Evolutionary conservation across 2,797 vertebrate species (phyloP), one percentile per base, ranked within the genome.

Genomic region (Danionella dracula): DNA sequence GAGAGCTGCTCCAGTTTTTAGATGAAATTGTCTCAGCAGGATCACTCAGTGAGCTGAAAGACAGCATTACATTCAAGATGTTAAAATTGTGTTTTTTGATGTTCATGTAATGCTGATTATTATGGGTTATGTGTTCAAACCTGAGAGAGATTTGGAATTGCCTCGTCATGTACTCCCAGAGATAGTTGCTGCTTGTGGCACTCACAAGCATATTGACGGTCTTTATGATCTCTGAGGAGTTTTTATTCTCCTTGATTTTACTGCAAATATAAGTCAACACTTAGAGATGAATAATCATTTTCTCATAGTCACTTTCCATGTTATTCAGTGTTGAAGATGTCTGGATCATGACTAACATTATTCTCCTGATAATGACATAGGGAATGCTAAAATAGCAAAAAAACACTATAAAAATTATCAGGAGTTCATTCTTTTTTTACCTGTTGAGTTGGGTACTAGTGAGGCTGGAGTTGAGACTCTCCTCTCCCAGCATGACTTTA

Each of bases 141-240:
- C 93, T 87, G 83, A 99, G 86, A 72, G 90, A 90, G 10, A 84
- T 82, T 83, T 94, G 93, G 37, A 97, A 97, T 69, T 82, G 87
- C 49, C 76, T 83, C 1, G 89, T 93, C 90, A 99, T 89, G 73
- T 97, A 97, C 80, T 98, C 94, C 97, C 95, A 99, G 63, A 99
- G 85, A 73, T 94, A 99, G 83, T 97, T 95, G 0, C 92, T 87
- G 84, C 89, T 93, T 73, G 96, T 87, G 41, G 93, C 93, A 2
- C 90, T 92, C 83, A 99, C 89, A 20, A 99, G 83, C 83, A 99
- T 81, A 57, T 98, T 98, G 72, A 93, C 86, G 0, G 95, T 93
- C 81, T 99, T 99, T 69, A 97, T 93, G 38, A 98, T 93, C 86
- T 99, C 97, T 0, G 94, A 94, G 8, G 93, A 90, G 0, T 88